Percentiles rank a stretch among this genome's conserved stretches.
Evolutionary conservation across 2,797 vertebrate species (phyloP).

Genomic region (Lates japonicus): DNA sequence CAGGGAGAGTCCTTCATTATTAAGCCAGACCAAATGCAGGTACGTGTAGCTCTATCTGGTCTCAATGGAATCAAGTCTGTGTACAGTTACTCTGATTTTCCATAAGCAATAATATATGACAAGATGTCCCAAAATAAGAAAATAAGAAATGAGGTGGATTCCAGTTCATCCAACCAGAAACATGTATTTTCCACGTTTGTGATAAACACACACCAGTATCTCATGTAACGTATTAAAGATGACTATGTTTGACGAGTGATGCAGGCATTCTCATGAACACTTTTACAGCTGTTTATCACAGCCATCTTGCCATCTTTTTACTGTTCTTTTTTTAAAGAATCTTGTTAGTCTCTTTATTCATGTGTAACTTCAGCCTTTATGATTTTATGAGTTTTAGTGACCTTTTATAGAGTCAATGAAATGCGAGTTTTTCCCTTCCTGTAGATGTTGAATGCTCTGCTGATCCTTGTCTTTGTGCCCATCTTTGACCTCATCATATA

Average conservation of each 20-base stretch:
- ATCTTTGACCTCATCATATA: slow-evolving; percentile 95
- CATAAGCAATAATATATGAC: background rate
- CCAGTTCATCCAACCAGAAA: background rate
- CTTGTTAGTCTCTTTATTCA: background rate
- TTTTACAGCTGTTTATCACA: slow-evolving; percentile 50
- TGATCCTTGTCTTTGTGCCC: slow-evolving; percentile 95
- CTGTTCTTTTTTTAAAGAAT: background rate
- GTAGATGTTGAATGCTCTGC: slow-evolving; percentile 94
- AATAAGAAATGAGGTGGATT: background rate
- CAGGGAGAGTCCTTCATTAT: slow-evolving; percentile 89
- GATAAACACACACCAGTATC: background rate
- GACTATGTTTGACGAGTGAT: slow-evolving; percentile 5
- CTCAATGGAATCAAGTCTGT: background rate
- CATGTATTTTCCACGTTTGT: background rate
- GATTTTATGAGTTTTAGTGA: slow-evolving; percentile 49
- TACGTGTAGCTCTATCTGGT: slow-evolving; percentile 65
- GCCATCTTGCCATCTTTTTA: slow-evolving; percentile 21
- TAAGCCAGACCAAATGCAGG: slow-evolving; percentile 98
- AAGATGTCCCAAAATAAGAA: background rate
- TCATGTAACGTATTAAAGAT: background rate
- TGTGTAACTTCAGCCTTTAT: slow-evolving; percentile 43
- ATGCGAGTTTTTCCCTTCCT: slow-evolving; percentile 8
- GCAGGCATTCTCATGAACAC: background rate
- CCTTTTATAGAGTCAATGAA: slow-evolving; percentile 61
- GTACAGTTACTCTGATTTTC: background rate